Base-by-base conservation (phyloP, 2,888 invertebrate species). In the Hypsopygia costalis region DNA sequence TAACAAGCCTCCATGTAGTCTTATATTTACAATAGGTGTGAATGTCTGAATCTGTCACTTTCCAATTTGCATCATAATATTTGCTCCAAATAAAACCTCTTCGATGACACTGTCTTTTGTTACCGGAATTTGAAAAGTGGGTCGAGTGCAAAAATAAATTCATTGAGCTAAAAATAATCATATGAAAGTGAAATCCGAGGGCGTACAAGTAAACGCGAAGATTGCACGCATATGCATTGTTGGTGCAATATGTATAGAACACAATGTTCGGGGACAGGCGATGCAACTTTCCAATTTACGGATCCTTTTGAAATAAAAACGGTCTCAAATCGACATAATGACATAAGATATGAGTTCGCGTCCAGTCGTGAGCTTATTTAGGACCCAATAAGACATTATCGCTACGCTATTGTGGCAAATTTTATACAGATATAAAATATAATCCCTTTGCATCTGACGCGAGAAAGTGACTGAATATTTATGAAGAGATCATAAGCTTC, bases 381-480 rank as follows among this genome's bases (percentile, higher is more conserved):
- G 16, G 16, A 16, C 3, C 16, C 16, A 16, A 16, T 16, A 16
- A 16, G 16, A 16, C 4, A 16, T 16, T 16, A n/a, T n/a, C n/a
- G 16, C 4, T 16, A n/a, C 16, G 16, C 16, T n/a, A n/a, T n/a
- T n/a, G 16, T 16, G 16, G 3, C 16, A 16, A 4, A 16, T 16
- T 16, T 16, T 16, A 16, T 16, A 3, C 4, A 16, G 16, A 16
- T 3, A 4, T 16, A 16, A 3, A 16, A 16, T 16, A 4, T 16
- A 63, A 58, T 55, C 66, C 73, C 74, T 71, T 72, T 40, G 66
- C 65, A 68, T 74, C 69, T 61, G 61, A 59, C 51, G 59, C 57
- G 77, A 64, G 80, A 85, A 82, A 83, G 83, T 62, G 50, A 34
- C 66, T 74, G 70, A 73, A 81, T 81, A 80, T 83, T 81, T 77